Evolutionary conservation across 2,888 invertebrate species (phyloP).

Genomic region (Chloroclysta siterata): DNA sequence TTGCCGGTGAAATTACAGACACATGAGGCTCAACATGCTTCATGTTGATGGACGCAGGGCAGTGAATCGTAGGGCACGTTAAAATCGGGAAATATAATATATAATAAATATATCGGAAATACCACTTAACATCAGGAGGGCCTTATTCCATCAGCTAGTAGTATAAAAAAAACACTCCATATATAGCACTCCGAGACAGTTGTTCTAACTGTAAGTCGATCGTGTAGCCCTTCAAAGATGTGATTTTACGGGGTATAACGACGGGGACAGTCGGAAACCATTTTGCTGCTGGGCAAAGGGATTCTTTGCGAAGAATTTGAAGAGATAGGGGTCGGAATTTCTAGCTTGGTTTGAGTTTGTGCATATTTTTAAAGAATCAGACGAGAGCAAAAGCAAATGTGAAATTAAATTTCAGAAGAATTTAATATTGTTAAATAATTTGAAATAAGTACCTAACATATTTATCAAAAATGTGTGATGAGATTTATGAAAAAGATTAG

Average conservation of each 20-base stretch:
- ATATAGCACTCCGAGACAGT: slow-evolving; percentile 4
- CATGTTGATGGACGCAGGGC: too few species aligned
- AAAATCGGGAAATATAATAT: too few species aligned
- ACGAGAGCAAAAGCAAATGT: slow-evolving; percentile 5
- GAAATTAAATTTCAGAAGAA: neutral
- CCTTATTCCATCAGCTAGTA: too few species aligned
- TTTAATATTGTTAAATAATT: neutral
- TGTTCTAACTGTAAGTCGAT: slow-evolving; percentile 3
- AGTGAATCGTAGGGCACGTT: too few species aligned
- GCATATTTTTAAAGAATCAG: slow-evolving; percentile 17
- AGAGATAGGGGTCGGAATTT: slow-evolving; percentile 24
- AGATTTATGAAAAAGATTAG: too few species aligned
- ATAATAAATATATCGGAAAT: too few species aligned
- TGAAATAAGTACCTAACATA: neutral
- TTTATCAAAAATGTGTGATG: too few species aligned
- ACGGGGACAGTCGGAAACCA: slow-evolving; percentile 40
- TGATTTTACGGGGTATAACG: slow-evolving; percentile 42
- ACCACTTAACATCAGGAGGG: too few species aligned
- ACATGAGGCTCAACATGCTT: too few species aligned
- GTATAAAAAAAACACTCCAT: neutral
- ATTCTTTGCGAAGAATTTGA: slow-evolving; percentile 40
- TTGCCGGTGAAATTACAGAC: too few species aligned
- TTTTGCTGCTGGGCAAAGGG: slow-evolving; percentile 41
- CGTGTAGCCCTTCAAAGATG: slow-evolving; percentile 30
- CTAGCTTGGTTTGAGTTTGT: slow-evolving; percentile 10